Conservation (phyloP, 2,797 vertebrate genomes). For the Thaleichthys pacificus region DNA sequence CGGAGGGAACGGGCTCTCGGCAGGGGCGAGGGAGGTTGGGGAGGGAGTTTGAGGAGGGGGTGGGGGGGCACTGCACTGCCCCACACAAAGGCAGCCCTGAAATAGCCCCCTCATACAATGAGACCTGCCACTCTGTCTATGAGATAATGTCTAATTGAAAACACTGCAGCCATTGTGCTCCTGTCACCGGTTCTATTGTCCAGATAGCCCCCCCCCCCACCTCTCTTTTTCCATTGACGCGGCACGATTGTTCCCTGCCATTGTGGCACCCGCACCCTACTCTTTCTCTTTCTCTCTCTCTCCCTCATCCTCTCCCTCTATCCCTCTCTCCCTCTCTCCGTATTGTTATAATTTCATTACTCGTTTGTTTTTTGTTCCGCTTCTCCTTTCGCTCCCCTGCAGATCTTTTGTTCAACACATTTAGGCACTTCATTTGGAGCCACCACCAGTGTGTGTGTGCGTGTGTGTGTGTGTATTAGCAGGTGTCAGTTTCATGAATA, state of each 20-base stretch:
- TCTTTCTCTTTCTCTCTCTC: conserved; percentile 47
- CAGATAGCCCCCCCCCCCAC: conserved; percentile 64
- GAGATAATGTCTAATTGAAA: conserved; percentile 99
- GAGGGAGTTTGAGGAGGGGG: conserved; percentile 51
- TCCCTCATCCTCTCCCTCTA: conserved; percentile 64
- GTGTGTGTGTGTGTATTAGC: conserved; percentile 43
- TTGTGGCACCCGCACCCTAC: conserved; percentile 81
- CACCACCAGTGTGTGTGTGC: conserved; percentile 47
- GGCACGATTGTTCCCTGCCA: conserved; percentile 95
- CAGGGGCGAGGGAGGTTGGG: conserved; percentile 37
- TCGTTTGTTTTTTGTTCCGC: conserved; percentile 89
- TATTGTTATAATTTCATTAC: conserved; percentile 99
- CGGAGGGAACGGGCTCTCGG: conserved; percentile 55
- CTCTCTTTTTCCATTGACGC: conserved; percentile 91
- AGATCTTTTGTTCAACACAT: conserved; percentile 78
- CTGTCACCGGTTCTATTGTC: conserved; percentile 99
- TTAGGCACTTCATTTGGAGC: conserved; percentile 78
- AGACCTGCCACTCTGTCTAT: conserved; percentile 98
- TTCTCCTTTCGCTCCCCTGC: conserved; percentile 88
- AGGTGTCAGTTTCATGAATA: conserved; percentile 73
- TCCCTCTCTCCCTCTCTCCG: conserved; percentile 75
- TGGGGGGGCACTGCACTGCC: conserved; percentile 86
- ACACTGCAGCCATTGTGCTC: conserved; percentile 96
- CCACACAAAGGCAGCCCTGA: conserved; percentile 97
- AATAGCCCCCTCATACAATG: conserved; percentile 93